Evolutionary conservation across 2,888 invertebrate species (phyloP).

Genomic region (Creontiades dilutus): DNA sequence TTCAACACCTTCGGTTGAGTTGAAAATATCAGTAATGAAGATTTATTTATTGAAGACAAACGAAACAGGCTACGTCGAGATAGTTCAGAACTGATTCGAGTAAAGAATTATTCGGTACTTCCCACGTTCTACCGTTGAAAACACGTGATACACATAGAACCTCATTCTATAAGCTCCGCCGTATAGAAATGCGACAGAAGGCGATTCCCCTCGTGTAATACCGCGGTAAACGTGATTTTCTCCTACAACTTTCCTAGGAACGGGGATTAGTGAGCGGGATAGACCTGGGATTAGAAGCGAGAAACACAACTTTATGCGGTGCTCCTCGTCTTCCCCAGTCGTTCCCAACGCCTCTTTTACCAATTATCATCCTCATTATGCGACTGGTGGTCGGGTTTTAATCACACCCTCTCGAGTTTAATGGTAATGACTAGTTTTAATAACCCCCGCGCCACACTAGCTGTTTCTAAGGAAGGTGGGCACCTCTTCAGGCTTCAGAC

Average conservation of each 20-base stretch:
- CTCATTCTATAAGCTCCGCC: background rate
- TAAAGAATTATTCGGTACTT: too few relatives aligned
- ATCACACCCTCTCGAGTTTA: background rate
- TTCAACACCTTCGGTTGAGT: too few relatives aligned
- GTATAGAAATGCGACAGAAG: background rate
- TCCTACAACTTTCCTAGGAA: slow-evolving; percentile 3
- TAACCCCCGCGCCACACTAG: background rate
- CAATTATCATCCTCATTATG: slow-evolving; percentile 24
- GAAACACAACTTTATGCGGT: slow-evolving; percentile 2
- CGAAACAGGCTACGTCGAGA: too few relatives aligned
- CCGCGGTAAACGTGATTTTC: background rate
- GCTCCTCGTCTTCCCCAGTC: background rate
- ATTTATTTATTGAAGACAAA: too few relatives aligned
- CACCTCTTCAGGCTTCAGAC: background rate
- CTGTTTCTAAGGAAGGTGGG: background rate
- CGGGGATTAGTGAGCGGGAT: background rate
- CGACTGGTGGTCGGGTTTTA: background rate
- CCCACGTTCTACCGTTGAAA: background rate
- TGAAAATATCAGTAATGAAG: too few relatives aligned
- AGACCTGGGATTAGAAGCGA: slow-evolving; percentile 22
- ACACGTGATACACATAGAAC: background rate
- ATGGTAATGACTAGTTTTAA: slow-evolving; percentile 20
- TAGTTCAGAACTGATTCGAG: too few relatives aligned
- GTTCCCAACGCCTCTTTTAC: background rate
- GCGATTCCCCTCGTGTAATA: background rate